These are phyloP conservation scores for Cotesia typhae DNA, from an alignment of 1,140 invertebrate genomes.

Conservation along the genomic window DNA sequence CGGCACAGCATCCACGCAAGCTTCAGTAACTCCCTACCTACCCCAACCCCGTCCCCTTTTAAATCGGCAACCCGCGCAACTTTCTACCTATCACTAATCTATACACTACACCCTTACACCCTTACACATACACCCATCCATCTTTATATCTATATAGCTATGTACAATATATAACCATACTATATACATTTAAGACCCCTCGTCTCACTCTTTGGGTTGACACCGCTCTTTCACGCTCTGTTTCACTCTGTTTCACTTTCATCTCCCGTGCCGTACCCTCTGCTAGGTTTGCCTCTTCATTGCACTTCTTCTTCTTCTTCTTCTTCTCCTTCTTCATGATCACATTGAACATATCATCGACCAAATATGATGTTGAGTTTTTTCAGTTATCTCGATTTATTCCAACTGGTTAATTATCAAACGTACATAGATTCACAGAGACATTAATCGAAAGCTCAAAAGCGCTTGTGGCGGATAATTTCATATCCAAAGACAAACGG, in stretches of 20 bases:
- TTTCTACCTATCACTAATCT: constrained; percentile 8
- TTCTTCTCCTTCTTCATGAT: background rate
- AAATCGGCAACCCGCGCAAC: background rate
- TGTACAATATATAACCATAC: constrained; percentile 17
- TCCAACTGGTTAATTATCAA: constrained; percentile 26
- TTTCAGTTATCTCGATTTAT: constrained; percentile 16
- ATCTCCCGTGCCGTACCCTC: background rate
- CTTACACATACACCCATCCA: constrained; percentile 36
- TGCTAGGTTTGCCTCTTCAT: constrained; percentile 51
- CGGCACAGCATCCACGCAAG: constrained; percentile 41
- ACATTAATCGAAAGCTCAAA: background rate
- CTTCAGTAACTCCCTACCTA: constrained; percentile 58
- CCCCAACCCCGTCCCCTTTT: constrained; percentile 46
- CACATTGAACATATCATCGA: too few relatives aligned
- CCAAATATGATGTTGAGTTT: background rate
- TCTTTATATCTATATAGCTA: constrained; percentile 17
- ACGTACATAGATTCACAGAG: background rate
- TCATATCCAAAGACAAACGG: background rate
- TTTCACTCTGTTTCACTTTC: constrained; percentile 35
- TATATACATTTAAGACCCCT: constrained; percentile 30
- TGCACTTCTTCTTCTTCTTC: constrained; percentile 20
- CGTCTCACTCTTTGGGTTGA: constrained; percentile 23
- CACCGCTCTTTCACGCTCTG: constrained; percentile 25
- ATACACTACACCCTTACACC: constrained; percentile 44
- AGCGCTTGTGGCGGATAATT: constrained; percentile 10